Conservation (phyloP, 2,797 vertebrate species). For the Schizopygopsis pylzovi region DNA sequence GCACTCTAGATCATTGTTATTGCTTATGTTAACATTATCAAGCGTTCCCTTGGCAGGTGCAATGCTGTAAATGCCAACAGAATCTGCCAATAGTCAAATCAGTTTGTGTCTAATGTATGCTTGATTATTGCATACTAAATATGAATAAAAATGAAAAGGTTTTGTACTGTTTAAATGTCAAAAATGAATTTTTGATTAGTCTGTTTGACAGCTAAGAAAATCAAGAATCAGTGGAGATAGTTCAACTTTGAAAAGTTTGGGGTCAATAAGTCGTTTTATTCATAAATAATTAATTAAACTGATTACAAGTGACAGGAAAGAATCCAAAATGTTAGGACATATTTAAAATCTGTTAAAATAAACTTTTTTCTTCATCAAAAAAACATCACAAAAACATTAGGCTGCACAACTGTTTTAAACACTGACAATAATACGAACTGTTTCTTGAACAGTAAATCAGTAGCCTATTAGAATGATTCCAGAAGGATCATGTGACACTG, state of each 20-base stretch:
- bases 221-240: not conserved
- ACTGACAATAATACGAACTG: not conserved
- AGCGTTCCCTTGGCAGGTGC: slow-evolving; percentile 16
- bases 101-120: not conserved
- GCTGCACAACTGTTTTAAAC: slow-evolving; percentile 1
- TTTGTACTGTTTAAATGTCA: not conserved
- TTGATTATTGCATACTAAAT: not conserved
- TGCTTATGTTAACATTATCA: slow-evolving; percentile 42
- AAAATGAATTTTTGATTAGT: not conserved
- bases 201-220: not conserved
- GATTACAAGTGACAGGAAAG: not conserved
- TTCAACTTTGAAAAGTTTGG: not conserved
- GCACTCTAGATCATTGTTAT: slow-evolving; percentile 41
- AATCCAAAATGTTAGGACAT: not conserved
- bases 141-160: not conserved
- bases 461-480: not conserved
- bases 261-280: not conserved
- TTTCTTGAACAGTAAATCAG: not conserved
- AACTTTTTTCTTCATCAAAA: not conserved
- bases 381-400: not conserved
- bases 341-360: not conserved
- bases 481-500: not conserved
- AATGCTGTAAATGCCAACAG: not conserved
- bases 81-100: slow-evolving; percentile 9
- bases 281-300: not conserved